Percentiles rank a stretch among this genome's conserved stretches.
These are phyloP conservation scores for Encarsia formosa DNA, from an alignment of 2,888 invertebrate species.

Conservation along the genomic window DNA sequence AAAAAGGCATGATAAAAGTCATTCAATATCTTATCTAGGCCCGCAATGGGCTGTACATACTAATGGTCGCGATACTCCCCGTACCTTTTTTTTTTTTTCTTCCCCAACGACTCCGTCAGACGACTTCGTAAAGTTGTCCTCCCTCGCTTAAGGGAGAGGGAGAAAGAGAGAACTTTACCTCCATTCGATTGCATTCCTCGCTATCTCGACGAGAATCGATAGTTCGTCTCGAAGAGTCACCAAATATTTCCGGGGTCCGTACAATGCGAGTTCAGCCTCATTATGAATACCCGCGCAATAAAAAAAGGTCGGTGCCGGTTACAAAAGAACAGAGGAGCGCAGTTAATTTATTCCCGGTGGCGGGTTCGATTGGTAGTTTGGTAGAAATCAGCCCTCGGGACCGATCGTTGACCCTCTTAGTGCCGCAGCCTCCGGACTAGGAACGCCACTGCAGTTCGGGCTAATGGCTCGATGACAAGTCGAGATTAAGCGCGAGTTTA, in stretches of 20 bases:
- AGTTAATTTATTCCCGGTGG: no score
- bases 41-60: neutral
- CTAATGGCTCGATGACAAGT: conserved; percentile 21
- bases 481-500: conserved; percentile 21
- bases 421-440: no score
- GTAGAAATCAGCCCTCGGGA: no score
- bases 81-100: neutral
- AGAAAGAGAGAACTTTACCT: conserved; percentile 8
- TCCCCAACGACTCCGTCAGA: neutral
- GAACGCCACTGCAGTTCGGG: conserved; percentile 13
- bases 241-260: no score
- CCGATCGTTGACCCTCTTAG: no score
- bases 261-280: no score
- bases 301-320: no score
- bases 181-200: conserved; percentile 12
- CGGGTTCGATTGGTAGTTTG: no score
- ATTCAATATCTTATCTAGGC: conserved; percentile 11
- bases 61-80: neutral
- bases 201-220: neutral
- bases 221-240: neutral
- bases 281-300: no score
- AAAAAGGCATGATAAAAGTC: neutral
- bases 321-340: no score
- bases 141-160: neutral
- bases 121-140: neutral